phyloP scores from a whole-genome alignment of 2,113 vertebrate genomes.

The Poeciliopsis turrubarensis region DNA sequence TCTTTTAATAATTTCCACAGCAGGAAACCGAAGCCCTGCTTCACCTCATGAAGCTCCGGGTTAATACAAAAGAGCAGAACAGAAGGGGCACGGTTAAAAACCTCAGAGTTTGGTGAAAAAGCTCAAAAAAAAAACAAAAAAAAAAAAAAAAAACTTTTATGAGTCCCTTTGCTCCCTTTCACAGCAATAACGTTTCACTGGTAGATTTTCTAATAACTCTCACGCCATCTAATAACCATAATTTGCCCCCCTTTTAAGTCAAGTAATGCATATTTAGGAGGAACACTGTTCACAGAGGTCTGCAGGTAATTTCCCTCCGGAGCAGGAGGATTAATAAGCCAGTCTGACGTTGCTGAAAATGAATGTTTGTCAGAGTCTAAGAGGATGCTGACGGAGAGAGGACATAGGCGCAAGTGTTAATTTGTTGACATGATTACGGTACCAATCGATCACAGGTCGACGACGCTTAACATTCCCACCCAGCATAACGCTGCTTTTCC shows the following conservation, averaged over 20 bases:
- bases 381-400: slow-evolving; percentile 1
- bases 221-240: slow-evolving; percentile 57
- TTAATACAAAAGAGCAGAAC: slow-evolving; percentile 22
- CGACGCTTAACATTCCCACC: slow-evolving; percentile 7
- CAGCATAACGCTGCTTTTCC: background rate
- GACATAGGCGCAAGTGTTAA: slow-evolving; percentile 21
- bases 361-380: slow-evolving; percentile 35
- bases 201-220: slow-evolving; percentile 63
- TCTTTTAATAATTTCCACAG: slow-evolving; percentile 11
- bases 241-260: slow-evolving; percentile 55
- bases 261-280: slow-evolving; percentile 61
- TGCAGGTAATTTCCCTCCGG: slow-evolving; percentile 65
- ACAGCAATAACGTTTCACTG: slow-evolving; percentile 52
- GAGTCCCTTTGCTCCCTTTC: slow-evolving; percentile 41
- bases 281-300: slow-evolving; percentile 57
- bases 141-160: slow-evolving; percentile 19
- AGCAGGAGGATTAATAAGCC: slow-evolving; percentile 55
- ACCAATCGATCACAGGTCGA: slow-evolving; percentile 38
- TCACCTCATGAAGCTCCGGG: slow-evolving; percentile 51
- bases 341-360: slow-evolving; percentile 39
- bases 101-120: slow-evolving; percentile 39
- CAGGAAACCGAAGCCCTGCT: slow-evolving; percentile 33
- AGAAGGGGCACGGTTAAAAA: slow-evolving; percentile 32
- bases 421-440: slow-evolving; percentile 44
- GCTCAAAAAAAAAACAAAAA: background rate